Evolutionary conservation across 37 sponge, comb jelly and placozoan genomes (phyloP).

Genomic region (Lycopodina hypogea): DNA sequence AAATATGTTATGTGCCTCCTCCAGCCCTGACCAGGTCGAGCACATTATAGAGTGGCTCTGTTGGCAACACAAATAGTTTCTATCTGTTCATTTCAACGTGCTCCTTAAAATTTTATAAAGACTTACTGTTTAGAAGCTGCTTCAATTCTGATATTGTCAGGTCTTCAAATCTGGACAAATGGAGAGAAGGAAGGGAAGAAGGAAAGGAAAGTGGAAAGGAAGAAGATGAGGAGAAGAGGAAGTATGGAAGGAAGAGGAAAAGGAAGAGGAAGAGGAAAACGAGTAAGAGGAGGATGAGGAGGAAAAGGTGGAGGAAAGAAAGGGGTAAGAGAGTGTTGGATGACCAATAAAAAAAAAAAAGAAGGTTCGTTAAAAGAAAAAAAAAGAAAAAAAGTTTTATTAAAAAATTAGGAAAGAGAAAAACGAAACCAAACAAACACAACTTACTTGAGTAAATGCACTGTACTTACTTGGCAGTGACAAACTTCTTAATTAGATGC

Average conservation of each 20-base stretch:
- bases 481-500: neutral
- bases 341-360: no score
- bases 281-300: neutral
- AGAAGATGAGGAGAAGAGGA: neutral
- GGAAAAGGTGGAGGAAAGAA: constrained; percentile 27
- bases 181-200: neutral
- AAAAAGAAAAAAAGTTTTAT: no score
- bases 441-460: no score
- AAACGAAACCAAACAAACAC: no score
- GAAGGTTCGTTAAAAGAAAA: no score
- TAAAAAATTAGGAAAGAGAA: no score
- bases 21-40: no score
- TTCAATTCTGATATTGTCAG: constrained; percentile 4
- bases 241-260: neutral
- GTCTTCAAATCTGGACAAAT: constrained; percentile 3
- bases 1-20: no score
- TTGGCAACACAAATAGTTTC: no score
- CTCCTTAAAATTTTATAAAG: no score
- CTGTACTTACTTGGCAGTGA: constrained; percentile 6
- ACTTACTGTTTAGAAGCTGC: neutral
- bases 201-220: neutral
- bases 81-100: no score
- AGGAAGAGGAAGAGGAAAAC: neutral
- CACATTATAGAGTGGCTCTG: no score
- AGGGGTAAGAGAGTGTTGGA: neutral